Evolutionary conservation across 1,140 invertebrate species (phyloP), one percentile per base, ranked within the genome.

Genomic region (Bombus difficillimus): DNA sequence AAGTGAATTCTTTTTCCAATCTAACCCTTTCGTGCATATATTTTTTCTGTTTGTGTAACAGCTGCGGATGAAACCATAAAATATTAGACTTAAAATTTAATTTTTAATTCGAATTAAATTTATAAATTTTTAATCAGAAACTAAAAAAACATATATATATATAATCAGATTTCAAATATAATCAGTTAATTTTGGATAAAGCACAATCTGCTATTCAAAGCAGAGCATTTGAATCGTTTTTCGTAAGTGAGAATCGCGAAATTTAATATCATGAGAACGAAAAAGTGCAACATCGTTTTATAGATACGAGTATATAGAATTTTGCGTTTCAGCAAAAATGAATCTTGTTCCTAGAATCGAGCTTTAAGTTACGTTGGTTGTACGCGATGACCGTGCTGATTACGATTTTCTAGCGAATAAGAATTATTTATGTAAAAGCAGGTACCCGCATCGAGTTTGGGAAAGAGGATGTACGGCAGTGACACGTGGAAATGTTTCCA

Each of bases 391-490:
- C 18, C 62, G 34, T 57, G 28, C 37, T 37, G 41, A 62, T 83
- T 37, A 76, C 34, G 59, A 43, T 83, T 53, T 22, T 64, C 73
- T 83, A 76, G 75, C 59, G 28, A 9, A 6, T 10, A 34, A 25
- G 32, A 75, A 83, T 83, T 53, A 82, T 47, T 75, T 75, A 12
- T 47, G n/a, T 47, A 75, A 74, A 75, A 34, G 66, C 32, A 43
- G 72, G 28, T 74, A 64, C 81, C 72, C 71, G 81, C 59, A 83
- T 83, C 37, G 43, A 15, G 25, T 57, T 77, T 8, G 22, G 3
- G 22, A 53, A n/a, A 80, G 15, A 72, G 37, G 22, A 72, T 72
- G 13, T 28, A 28, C 8, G 47, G 15, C 37, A 34, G 18, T 37
- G 43, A 68, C 41, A 69, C 34, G 43, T 77, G 62, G 53, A 53